These are phyloP conservation scores for Lepidurus packardi DNA, from an alignment of 1,140 invertebrate species.

Conservation along the genomic window DNA sequence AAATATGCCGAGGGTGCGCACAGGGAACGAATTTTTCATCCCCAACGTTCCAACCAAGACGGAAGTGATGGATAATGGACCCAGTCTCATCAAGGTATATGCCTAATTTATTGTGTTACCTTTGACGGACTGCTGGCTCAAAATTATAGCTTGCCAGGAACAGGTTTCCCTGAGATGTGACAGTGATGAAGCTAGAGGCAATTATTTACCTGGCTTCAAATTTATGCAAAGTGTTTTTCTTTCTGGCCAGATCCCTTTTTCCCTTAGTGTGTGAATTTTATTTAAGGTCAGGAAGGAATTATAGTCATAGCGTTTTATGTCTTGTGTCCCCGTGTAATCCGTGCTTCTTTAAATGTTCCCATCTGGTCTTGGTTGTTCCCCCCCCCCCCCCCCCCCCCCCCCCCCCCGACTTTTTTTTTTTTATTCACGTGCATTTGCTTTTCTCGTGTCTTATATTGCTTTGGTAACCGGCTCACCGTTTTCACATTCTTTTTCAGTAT, in stretches of 20 bases:
- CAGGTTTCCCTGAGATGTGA: not conserved
- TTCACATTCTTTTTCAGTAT: too few species aligned
- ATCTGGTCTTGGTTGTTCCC: not conserved
- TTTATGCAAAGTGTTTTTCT: not conserved
- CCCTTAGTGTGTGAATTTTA: not conserved
- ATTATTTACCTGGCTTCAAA: conserved; percentile 11
- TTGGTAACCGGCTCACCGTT: too few species aligned
- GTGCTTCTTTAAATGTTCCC: not conserved
- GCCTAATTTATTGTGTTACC: not conserved
- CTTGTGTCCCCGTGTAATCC: not conserved
- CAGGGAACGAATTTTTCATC: too few species aligned
- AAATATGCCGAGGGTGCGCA: too few species aligned
- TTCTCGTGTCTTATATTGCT: too few species aligned
- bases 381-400: too few species aligned
- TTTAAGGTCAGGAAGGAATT: not conserved
- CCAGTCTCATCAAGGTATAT: not conserved
- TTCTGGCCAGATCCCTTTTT: not conserved
- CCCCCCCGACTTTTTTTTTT: too few species aligned
- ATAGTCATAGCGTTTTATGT: not conserved
- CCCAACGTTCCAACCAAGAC: too few species aligned
- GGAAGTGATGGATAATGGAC: too few species aligned
- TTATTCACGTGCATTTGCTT: too few species aligned
- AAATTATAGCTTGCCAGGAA: not conserved
- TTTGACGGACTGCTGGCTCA: not conserved
- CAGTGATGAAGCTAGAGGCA: not conserved